Evolutionary conservation across 2,797 vertebrate genomes (phyloP).

Genomic region (Heteromormyrus szaboi): DNA sequence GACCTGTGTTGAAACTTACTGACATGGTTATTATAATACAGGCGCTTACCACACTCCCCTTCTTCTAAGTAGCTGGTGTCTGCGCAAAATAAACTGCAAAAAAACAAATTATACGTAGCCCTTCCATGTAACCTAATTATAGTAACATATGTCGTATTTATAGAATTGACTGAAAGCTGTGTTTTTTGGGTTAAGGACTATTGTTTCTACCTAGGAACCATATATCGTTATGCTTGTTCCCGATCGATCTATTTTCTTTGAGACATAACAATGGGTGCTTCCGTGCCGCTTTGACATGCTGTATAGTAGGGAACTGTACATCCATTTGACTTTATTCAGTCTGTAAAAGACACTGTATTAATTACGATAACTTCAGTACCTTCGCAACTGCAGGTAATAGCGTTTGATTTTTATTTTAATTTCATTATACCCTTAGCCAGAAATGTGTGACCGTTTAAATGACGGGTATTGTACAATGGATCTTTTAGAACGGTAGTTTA

Average conservation of each 20-base stretch:
- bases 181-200: background rate
- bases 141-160: background rate
- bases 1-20: background rate
- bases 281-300: background rate
- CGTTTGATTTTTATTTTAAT: background rate
- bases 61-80: background rate
- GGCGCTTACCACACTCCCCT: background rate
- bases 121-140: background rate
- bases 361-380: background rate
- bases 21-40: background rate
- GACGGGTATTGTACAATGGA: background rate
- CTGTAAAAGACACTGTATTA: background rate
- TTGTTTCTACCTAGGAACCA: background rate
- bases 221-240: background rate
- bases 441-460: background rate
- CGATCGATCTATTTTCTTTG: slow-evolving; percentile 46
- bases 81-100: background rate
- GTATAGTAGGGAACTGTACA: background rate
- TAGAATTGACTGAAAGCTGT: background rate
- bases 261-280: background rate
- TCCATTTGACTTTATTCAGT: background rate
- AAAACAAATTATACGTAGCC: background rate
- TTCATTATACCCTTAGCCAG: background rate
- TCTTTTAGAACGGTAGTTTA: background rate
- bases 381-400: background rate